Conservation (phyloP, 2,888 invertebrate genomes). For the Yponomeuta sedellus region DNA sequence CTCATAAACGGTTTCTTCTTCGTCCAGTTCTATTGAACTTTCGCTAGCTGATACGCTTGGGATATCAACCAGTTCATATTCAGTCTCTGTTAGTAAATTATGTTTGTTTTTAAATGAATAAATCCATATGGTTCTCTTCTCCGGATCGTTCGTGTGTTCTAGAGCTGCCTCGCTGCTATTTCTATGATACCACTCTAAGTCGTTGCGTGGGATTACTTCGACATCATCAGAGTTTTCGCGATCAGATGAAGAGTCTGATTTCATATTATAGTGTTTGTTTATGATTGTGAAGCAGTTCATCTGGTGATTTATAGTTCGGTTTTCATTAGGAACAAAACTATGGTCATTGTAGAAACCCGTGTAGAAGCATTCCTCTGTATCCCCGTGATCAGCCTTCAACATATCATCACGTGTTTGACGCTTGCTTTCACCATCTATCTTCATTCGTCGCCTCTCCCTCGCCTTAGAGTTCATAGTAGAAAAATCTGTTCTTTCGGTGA, state of each 20-base stretch:
- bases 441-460: slow-evolving; percentile 36
- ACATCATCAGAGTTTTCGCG: slow-evolving; percentile 25
- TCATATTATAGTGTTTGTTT: slow-evolving; percentile 33
- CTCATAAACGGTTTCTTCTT: slow-evolving; percentile 18
- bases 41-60: slow-evolving; percentile 24
- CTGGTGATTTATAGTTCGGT: slow-evolving; percentile 29
- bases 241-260: slow-evolving; percentile 44
- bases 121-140: slow-evolving; percentile 51
- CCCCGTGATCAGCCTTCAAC: slow-evolving; percentile 15
- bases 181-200: neutral
- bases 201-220: neutral
- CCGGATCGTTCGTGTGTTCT: slow-evolving; percentile 30
- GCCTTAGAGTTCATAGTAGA: slow-evolving; percentile 34
- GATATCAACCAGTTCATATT: slow-evolving; percentile 35
- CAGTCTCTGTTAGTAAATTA: slow-evolving; percentile 36
- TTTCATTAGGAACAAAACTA: slow-evolving; percentile 17
- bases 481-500: slow-evolving; percentile 12
- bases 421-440: slow-evolving; percentile 22
- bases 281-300: slow-evolving; percentile 45
- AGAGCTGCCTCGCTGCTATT: slow-evolving; percentile 27
- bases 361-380: slow-evolving; percentile 16
- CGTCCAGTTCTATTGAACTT: slow-evolving; percentile 21
- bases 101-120: slow-evolving; percentile 56
- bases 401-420: slow-evolving; percentile 17
- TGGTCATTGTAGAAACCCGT: neutral